Percentiles rank a stretch among this genome's conserved stretches.
Evolutionary conservation across 1,140 invertebrate species (phyloP).

Genomic region (Drosophila fuyamai): DNA sequence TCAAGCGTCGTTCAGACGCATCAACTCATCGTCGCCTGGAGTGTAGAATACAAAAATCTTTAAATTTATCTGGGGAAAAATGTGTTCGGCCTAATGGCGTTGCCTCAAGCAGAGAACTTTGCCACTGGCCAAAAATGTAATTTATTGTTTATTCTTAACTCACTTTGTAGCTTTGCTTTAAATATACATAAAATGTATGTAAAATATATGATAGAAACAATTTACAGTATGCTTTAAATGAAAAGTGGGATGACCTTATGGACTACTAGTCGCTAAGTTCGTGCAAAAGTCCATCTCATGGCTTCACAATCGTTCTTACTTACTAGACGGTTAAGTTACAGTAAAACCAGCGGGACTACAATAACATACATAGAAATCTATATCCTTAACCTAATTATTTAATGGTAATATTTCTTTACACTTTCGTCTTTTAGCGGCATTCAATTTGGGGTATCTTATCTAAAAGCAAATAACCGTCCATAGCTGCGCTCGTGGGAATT

Average conservation of each 20-base stretch:
- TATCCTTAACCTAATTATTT: conserved; percentile 20
- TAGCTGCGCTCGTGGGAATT: conserved; percentile 4
- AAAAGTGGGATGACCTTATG: conserved; percentile 25
- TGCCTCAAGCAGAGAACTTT: no score
- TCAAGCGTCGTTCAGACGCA: not conserved
- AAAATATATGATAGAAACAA: conserved; percentile 10
- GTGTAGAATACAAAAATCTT: no score
- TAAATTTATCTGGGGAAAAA: no score
- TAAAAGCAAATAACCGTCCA: conserved; percentile 4
- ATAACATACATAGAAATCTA: conserved; percentile 2
- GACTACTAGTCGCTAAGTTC: conserved; percentile 17
- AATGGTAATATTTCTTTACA: conserved; percentile 18
- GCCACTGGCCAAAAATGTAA: conserved; percentile 6
- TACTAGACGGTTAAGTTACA: conserved; percentile 24
- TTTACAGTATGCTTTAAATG: conserved; percentile 32
- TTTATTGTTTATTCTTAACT: conserved; percentile 22
- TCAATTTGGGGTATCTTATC: conserved; percentile 8
- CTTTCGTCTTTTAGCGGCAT: conserved; percentile 11
- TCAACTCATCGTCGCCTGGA: no score
- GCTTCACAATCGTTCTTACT: conserved; percentile 28
- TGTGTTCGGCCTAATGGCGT: no score
- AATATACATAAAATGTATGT: conserved; percentile 41
- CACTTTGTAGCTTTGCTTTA: conserved; percentile 49
- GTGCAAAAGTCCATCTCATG: conserved; percentile 58
- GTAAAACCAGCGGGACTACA: conserved; percentile 7